A percentile compares a stretch with the other conserved stretches of the same genome.
Conservation (phyloP, 1,140 invertebrate genomes). For the Drosophila lacteicornis region DNA sequence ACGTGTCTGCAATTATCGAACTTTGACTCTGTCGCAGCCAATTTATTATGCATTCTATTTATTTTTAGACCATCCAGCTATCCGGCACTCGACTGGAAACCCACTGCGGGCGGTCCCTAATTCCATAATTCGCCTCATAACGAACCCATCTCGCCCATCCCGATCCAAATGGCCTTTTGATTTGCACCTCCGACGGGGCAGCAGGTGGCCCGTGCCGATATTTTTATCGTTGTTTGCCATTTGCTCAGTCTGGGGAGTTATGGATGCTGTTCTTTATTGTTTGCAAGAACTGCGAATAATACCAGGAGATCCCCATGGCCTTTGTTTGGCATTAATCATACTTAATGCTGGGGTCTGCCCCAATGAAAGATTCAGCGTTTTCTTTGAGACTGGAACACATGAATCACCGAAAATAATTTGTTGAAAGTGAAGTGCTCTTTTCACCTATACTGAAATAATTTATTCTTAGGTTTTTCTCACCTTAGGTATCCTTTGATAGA, state of each 20-base stretch:
- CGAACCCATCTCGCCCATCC: constrained; percentile 4
- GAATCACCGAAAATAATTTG: background rate
- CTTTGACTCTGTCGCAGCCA: constrained; percentile 48
- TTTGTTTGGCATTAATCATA: constrained; percentile 25
- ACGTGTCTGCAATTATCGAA: constrained; percentile 51
- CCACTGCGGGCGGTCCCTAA: constrained; percentile 11
- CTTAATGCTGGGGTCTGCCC: constrained; percentile 7
- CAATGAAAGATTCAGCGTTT: constrained; percentile 23
- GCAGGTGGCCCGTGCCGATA: constrained; percentile 54
- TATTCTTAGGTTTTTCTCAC: background rate
- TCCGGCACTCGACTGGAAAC: constrained; percentile 28
- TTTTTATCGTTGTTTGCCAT: constrained; percentile 26
- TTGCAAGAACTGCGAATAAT: background rate
- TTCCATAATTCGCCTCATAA: constrained; percentile 38
- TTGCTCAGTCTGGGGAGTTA: constrained; percentile 5
- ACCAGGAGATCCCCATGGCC: constrained; percentile 24
- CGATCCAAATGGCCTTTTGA: constrained; percentile 39
- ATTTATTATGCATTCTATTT: constrained; percentile 44
- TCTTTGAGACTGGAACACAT: background rate
- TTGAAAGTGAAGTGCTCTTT: no score
- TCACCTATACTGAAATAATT: no score
- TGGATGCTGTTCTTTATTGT: constrained; percentile 8
- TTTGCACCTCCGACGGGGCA: constrained; percentile 43
- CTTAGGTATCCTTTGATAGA: no score
- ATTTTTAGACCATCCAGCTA: constrained; percentile 16